Percentiles rank a stretch among this genome's conserved stretches.
phyloP scores from a whole-genome alignment of 2,113 vertebrate genomes.

The Ceyx cyanopectus region DNA sequence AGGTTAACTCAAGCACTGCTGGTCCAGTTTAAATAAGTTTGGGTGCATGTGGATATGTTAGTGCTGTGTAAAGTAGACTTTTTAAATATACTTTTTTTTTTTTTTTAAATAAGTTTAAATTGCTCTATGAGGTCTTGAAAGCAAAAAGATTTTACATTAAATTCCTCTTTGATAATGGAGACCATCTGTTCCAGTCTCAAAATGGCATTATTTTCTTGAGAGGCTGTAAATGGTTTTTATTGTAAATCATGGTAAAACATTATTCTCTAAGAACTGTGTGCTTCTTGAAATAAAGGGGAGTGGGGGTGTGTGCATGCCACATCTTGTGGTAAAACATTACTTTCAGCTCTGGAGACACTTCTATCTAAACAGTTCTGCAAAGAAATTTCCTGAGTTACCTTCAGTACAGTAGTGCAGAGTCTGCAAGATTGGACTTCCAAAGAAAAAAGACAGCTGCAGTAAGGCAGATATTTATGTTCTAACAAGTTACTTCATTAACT shows the following conservation, averaged over 20 bases:
- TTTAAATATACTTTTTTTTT: not conserved
- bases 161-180: conserved; percentile 66
- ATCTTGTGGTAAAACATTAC: too few species aligned
- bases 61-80: conserved; percentile 29
- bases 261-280: conserved; percentile 44
- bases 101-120: not conserved
- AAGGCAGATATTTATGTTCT: not conserved
- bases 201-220: conserved; percentile 67
- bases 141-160: conserved; percentile 55
- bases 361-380: not conserved
- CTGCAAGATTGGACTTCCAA: not conserved
- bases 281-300: not conserved
- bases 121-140: conserved; percentile 5
- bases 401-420: not conserved
- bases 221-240: conserved; percentile 74
- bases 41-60: conserved; percentile 55
- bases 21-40: conserved; percentile 26
- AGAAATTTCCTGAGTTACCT: not conserved
- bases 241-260: conserved; percentile 61
- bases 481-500: not conserved
- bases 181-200: conserved; percentile 59
- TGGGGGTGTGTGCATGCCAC: not conserved
- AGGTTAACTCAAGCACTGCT: conserved; percentile 38
- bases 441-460: not conserved
- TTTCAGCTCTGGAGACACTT: not conserved